Evolutionary conservation across 2,888 invertebrate species (phyloP), one percentile per base, ranked within the genome.

Genomic region (Lithophane socia): DNA sequence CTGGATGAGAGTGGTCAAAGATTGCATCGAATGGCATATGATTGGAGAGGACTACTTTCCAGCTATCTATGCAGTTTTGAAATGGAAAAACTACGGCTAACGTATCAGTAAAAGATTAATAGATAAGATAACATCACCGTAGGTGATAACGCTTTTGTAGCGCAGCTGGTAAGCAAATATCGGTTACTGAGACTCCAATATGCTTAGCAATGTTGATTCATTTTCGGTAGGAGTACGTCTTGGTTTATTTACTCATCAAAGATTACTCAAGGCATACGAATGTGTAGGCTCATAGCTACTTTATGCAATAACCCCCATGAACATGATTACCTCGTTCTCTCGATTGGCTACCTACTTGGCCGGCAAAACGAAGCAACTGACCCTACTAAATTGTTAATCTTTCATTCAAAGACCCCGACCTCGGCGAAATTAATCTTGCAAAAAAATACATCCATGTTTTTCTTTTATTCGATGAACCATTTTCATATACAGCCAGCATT

Each of bases 241-340:
- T 52, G 42, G 75, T 44, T 18, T 44, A 63, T 52, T 37, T 24
- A 77, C 21, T 47, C n/a, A 18, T 37, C 44, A 24, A 49, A 24
- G 24, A 29, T 13, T 58, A 24, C 10, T 58, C 56, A n/a, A 76
- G 16, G n/a, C 7, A 21, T 37, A 24, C 16, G 7, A 77, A 13
- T 63, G 1, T 71, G 24, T 42, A 58, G 29, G 4, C 21, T 24
- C 1, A 21, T 61, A 47, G n/a, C 16, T 61, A 54, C 52, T 24
- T 1, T n/a, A 54, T 47, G n/a, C 13, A 37, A 49, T 44, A 56
- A 2, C 18, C 49, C 54, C 42, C n/a, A 64, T 52, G 56, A 18
- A 49, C 56, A 79, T 56, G 54, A 79, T 72, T 47, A 73, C 74
- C 42, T 73, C 42, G 13, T 44, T 37, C 56, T 73, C 49, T 73